Evolutionary conservation across 2,797 vertebrate genomes (phyloP).

Genomic region (Enteromius unitaeniatus): DNA sequence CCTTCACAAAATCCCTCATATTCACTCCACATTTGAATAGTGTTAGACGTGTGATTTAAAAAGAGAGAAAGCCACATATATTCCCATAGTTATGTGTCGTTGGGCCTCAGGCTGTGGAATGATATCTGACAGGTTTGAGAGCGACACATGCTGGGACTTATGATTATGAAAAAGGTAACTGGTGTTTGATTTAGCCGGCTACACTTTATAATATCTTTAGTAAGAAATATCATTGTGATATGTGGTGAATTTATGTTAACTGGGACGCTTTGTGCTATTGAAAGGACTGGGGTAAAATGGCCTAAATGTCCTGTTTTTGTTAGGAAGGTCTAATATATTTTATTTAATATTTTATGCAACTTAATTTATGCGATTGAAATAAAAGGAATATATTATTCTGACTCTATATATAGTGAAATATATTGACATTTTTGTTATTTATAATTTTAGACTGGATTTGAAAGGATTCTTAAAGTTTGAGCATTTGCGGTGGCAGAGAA

Average conservation of each 20-base stretch:
- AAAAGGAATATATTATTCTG: background rate
- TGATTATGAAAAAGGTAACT: background rate
- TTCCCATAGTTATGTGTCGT: conserved; percentile 69
- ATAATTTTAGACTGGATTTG: no score
- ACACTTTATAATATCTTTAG: background rate
- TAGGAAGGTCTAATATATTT: background rate
- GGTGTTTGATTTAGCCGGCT: background rate
- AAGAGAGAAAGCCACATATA: conserved; percentile 16
- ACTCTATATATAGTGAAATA: no score
- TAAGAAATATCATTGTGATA: background rate
- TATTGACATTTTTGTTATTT: no score
- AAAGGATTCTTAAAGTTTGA: no score
- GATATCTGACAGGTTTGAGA: conserved; percentile 79
- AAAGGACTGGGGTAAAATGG: background rate
- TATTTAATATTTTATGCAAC: background rate
- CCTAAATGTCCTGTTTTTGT: background rate
- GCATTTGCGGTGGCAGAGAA: no score
- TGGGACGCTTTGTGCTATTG: background rate
- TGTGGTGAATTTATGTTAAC: background rate
- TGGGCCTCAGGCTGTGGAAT: conserved; percentile 81
- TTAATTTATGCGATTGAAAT: background rate
- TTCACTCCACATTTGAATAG: background rate
- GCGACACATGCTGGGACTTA: conserved; percentile 44
- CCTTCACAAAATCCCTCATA: no score
- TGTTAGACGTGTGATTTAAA: background rate